Conservation (phyloP, 1,140 invertebrate genomes). For the Anthonomus grandis region DNA sequence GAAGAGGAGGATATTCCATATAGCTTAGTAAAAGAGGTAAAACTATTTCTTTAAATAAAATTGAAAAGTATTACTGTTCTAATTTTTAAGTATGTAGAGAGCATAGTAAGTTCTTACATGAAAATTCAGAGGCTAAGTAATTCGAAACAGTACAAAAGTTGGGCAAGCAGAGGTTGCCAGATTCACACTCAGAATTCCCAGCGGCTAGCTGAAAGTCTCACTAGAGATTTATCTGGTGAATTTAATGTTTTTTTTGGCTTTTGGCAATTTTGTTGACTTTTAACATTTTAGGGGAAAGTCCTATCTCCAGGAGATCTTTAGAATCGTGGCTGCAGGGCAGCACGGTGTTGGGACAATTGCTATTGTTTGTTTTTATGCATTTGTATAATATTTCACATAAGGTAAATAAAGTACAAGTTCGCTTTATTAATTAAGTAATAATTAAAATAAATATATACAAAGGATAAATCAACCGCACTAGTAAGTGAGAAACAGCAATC, state of each 20-base stretch:
- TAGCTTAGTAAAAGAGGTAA: conserved; percentile 58
- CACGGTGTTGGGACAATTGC: conserved; percentile 43
- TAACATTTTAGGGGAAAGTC: conserved; percentile 29
- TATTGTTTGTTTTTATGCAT: conserved; percentile 47
- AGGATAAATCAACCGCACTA: conserved; percentile 12
- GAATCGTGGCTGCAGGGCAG: conserved; percentile 45
- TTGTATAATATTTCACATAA: conserved; percentile 46
- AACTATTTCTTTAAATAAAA: too few relatives aligned
- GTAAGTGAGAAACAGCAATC: conserved; percentile 12
- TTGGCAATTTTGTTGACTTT: not conserved
- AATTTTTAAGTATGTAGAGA: conserved; percentile 56
- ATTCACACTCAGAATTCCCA: conserved; percentile 46
- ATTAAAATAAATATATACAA: conserved; percentile 1
- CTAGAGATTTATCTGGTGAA: conserved; percentile 38
- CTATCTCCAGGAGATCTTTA: conserved; percentile 37
- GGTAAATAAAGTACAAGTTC: conserved; percentile 23
- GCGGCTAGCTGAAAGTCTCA: conserved; percentile 46
- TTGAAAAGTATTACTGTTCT: too few relatives aligned
- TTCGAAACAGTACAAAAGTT: conserved; percentile 46
- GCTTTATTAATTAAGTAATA: conserved; percentile 1
- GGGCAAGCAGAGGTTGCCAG: conserved; percentile 44
- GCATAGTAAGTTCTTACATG: conserved; percentile 57
- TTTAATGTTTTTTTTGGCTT: not conserved
- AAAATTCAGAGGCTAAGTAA: conserved; percentile 53
- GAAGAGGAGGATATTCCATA: conserved; percentile 55